Evolutionary conservation across 1,140 invertebrate genomes (phyloP), one percentile per base, ranked within the genome.

Genomic region (Cheumatopsyche charites): DNA sequence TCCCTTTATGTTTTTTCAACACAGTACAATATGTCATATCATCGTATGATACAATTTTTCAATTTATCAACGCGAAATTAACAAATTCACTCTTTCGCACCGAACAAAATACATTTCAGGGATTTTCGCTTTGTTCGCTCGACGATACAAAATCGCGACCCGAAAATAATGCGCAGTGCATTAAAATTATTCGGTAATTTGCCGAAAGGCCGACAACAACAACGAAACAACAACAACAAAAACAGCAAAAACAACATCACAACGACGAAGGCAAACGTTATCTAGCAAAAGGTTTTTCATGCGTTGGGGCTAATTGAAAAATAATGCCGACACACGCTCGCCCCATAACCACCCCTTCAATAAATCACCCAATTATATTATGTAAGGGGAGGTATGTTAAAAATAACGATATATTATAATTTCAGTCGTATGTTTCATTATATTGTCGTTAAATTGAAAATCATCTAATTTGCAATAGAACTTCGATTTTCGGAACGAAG

Each of bases 181-280:
- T 68, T 68, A 68, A 68, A 68, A 68, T 68, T 55, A 68, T 68
- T 68, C 45, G 36, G 66, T 55, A 68, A 68, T 68, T 68, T 68
- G 47, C 66, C 13, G 66, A 68, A 68, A 68, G 42, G 47, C 47
- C 66, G 49, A 55, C 42, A 17, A 17, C 62, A 23, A 23, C 62
- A 29, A 12, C 12, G 43, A 42, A 12, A 13, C 17, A 36, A 36
- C 29, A 36, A 36, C 29, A 36, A 36, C 29, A 36, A 36, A 3
- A 36, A 9, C 29, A 3, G 9, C 3, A 36, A 36, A 4, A 36
- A 36, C 29, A 15, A 42, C 43, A 47, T n/a, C n/a, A n/a, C n/a
- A n/a, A n/a, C n/a, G n/a, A n/a, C n/a, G n/a, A n/a, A n/a, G n/a
- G n/a, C n/a, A n/a, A n/a, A n/a, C n/a, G n/a, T n/a, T n/a, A n/a